Evolutionary conservation across 2,113 vertebrate genomes (phyloP), one percentile per base, ranked within the genome.

Genomic region (Protobothrops flavoviridis): DNA sequence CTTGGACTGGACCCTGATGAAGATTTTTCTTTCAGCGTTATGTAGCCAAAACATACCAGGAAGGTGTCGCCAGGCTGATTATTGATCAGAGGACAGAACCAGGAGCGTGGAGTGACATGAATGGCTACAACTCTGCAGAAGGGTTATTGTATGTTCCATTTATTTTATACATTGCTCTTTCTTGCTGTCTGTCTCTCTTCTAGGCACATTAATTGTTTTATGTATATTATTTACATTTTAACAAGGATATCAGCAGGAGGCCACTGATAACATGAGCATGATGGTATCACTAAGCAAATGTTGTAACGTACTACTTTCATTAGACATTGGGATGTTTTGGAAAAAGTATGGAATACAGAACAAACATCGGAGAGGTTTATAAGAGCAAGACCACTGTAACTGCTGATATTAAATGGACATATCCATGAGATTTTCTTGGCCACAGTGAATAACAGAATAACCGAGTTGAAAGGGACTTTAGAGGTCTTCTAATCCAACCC

Each of bases 141-240:
- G 48, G n/a, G n/a, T 87, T 52, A 29, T n/a, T 29, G 12, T 52
- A 52, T 26, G 4, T 15, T 12, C 24, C 26, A 52, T 52, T 87
- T 87, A 50, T 95, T n/a, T 91, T 90, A 88, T 29, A 0, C 85
- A 3, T 61, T 85, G 94, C 69, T 33, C 0, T 94, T 39, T 94
- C 64, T n/a, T n/a, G n/a, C 29, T 4, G 15, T 69, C 29, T n/a
- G 6, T 48, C 64, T n/a, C 64, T n/a, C 93, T 21, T 90, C 90
- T 95, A 43, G 39, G 92, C 94, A 81, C 81, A 9, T 91, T 95
- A 56, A 50, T 87, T 93, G n/a, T 96, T 89, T 96, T 89, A 7
- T 33, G 55, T n/a, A 12, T 13, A 13, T 5, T 1, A 17, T 33
- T 33, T n/a, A 15, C n/a, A 69, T 69, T 69, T 33, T 33, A 69